A percentile compares a stretch with the other conserved stretches of the same genome.
Evolutionary conservation across 2,113 vertebrate species (phyloP).

Genomic region (Eonycteris spelaea): DNA sequence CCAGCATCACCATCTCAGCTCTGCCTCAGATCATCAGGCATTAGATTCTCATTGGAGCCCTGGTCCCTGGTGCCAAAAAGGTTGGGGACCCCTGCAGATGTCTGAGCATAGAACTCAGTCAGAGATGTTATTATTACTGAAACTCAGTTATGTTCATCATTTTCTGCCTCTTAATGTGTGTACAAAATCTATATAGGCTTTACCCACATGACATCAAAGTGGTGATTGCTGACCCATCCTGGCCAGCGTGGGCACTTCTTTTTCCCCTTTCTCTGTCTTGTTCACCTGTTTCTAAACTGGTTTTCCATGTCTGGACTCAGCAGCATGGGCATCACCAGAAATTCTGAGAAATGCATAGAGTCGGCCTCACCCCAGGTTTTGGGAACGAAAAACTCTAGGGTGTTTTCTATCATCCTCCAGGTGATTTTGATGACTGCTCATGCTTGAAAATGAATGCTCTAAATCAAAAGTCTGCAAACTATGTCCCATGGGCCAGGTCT

Average conservation of each 20-base stretch:
- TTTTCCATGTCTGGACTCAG: background rate
- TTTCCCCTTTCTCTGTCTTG: background rate
- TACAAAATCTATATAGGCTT: background rate
- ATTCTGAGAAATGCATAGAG: background rate
- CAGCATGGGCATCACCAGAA: background rate
- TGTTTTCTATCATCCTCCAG: background rate
- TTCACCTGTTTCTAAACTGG: background rate
- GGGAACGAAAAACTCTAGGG: background rate
- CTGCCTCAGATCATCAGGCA: no score
- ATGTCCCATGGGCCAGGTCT: background rate
- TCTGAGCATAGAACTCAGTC: background rate
- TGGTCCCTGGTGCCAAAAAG: no score
- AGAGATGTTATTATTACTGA: background rate
- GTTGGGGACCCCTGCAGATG: no score
- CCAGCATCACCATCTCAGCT: no score
- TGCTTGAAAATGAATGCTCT: background rate
- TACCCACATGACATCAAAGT: background rate
- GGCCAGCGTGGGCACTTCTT: fast-evolving
- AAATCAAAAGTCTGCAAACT: background rate
- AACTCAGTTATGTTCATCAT: background rate
- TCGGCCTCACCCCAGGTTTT: background rate
- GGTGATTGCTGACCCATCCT: background rate
- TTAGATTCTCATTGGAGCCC: no score
- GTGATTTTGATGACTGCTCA: background rate
- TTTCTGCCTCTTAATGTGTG: background rate